These are phyloP conservation scores for Pinna nobilis DNA, from an alignment of 1,140 invertebrate species.

Conservation along the genomic window DNA sequence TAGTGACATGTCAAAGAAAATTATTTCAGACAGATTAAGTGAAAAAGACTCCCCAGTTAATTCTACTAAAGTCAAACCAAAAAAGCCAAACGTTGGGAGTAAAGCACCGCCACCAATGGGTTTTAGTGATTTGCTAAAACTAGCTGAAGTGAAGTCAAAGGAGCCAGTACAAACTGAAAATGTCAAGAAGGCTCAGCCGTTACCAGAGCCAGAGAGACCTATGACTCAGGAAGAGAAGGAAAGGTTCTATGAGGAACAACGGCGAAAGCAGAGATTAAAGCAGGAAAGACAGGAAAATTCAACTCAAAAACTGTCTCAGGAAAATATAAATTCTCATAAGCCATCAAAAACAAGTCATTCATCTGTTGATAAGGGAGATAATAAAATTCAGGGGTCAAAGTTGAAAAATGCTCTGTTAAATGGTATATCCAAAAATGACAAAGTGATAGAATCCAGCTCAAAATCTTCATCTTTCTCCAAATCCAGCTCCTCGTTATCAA, in stretches of 20 bases:
- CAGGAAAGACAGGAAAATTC: neutral
- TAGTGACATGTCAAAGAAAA: neutral
- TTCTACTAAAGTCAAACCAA: too few relatives aligned
- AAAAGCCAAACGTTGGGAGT: neutral
- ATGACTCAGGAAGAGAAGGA: constrained; percentile 20
- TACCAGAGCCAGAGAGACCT: constrained; percentile 8
- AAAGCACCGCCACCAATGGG: constrained; percentile 29
- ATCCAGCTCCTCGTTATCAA: too few relatives aligned
- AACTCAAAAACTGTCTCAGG: neutral
- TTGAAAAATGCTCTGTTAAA: neutral
- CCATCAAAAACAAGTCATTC: constrained; percentile 7
- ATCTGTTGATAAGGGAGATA: neutral
- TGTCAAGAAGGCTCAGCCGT: neutral
- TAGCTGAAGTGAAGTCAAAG: constrained; percentile 26
- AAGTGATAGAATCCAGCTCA: neutral
- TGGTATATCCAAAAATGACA: neutral
- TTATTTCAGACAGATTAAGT: too few relatives aligned
- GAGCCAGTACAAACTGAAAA: constrained; percentile 27
- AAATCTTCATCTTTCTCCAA: too few relatives aligned
- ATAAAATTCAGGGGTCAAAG: neutral
- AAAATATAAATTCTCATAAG: neutral
- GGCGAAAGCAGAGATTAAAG: constrained; percentile 9
- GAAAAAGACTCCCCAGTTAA: too few relatives aligned
- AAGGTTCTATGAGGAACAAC: constrained; percentile 2
- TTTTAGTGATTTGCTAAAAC: constrained; percentile 33